phyloP scores from a whole-genome alignment of 2,113 vertebrate genomes.

The Amphiprion ocellaris region DNA sequence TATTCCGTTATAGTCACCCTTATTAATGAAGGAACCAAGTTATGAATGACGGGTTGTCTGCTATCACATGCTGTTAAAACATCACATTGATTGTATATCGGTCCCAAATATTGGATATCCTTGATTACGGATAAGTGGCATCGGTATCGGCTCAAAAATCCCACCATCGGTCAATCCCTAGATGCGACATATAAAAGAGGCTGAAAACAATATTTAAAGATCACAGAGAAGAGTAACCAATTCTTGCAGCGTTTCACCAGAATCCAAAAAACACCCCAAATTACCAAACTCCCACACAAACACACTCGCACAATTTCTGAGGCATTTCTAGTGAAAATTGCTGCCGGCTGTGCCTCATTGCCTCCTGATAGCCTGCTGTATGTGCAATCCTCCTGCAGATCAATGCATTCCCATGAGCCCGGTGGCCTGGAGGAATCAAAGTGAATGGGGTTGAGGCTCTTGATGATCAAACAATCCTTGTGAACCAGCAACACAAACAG shows the following conservation, averaged over 20 bases:
- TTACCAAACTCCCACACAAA: conserved; percentile 2
- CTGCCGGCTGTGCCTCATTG: conserved; percentile 71
- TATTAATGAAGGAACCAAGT: too few species aligned
- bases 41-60: too few species aligned
- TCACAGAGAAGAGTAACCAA: conserved; percentile 22
- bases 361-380: conserved; percentile 63
- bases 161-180: too few species aligned
- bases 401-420: conserved; percentile 53
- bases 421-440: conserved; percentile 52
- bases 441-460: conserved; percentile 19
- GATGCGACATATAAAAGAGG: not conserved
- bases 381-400: conserved; percentile 61
- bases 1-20: too few species aligned
- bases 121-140: too few species aligned
- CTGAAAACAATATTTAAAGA: conserved; percentile 1
- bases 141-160: too few species aligned
- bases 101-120: too few species aligned
- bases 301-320: conserved; percentile 28
- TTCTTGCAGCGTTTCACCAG: not conserved
- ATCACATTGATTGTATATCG: too few species aligned
- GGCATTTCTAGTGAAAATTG: conserved; percentile 45
- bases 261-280: conserved; percentile 15
- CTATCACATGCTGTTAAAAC: too few species aligned
- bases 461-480: conserved; percentile 43
- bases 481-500: conserved; percentile 12